phyloP scores from a whole-genome alignment of 2,113 vertebrate species.

The Eudorcas thomsonii region DNA sequence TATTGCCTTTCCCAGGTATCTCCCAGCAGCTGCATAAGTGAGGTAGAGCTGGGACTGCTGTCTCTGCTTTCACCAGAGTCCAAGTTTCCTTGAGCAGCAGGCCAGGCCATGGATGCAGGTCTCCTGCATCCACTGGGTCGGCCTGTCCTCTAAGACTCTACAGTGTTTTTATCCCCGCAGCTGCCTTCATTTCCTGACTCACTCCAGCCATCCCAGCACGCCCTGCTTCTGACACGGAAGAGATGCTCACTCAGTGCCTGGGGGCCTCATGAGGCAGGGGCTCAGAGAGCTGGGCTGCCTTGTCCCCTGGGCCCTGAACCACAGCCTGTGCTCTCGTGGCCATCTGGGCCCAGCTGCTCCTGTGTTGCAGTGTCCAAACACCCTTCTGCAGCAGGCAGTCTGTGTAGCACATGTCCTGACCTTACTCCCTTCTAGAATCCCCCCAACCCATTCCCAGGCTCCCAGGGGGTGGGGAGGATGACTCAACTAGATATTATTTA shows the following conservation, averaged over 20 bases:
- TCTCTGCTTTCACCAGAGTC: background rate
- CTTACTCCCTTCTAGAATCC: background rate
- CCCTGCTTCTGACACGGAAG: background rate
- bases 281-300: background rate
- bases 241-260: background rate
- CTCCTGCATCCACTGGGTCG: background rate
- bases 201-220: too few relatives aligned
- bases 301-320: background rate
- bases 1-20: background rate
- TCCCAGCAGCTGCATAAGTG: background rate
- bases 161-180: background rate
- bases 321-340: background rate
- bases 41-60: background rate
- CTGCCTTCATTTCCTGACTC: background rate
- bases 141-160: background rate
- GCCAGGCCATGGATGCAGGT: background rate
- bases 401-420: background rate
- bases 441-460: background rate
- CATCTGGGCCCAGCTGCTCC: background rate
- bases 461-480: too few relatives aligned
- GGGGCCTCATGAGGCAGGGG: background rate
- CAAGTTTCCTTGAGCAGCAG: accelerated
- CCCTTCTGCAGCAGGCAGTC: background rate
- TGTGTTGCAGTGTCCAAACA: background rate
- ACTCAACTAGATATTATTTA: background rate